phyloP scores from a whole-genome alignment of 2,888 invertebrate genomes.

The Helicoverpa assulta region DNA sequence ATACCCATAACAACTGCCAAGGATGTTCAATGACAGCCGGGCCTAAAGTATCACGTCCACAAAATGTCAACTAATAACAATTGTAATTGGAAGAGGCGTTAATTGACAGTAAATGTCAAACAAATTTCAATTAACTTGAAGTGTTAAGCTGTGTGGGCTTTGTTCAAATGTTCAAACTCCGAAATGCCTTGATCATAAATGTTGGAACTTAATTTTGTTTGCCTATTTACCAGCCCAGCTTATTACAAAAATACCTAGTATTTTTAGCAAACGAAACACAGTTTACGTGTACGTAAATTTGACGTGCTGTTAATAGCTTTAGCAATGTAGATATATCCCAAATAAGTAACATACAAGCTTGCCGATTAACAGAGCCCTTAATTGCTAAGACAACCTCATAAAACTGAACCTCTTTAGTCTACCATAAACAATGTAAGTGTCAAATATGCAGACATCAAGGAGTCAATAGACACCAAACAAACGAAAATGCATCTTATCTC shows the following conservation, averaged over 20 bases:
- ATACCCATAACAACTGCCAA: too few species aligned
- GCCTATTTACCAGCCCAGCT: not conserved
- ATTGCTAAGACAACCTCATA: constrained; percentile 62
- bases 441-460: constrained; percentile 55
- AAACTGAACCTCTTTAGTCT: constrained; percentile 63
- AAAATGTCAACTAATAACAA: constrained; percentile 20
- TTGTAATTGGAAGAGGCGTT: constrained; percentile 37
- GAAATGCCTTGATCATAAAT: not conserved
- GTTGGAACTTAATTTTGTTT: not conserved
- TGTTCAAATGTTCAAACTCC: not conserved
- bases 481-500: not conserved
- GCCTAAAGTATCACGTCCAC: not conserved
- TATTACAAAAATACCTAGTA: not conserved
- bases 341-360: constrained; percentile 20
- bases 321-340: constrained; percentile 40
- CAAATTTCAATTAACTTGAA: constrained; percentile 12
- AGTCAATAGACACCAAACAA: constrained; percentile 21
- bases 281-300: not conserved
- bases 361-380: constrained; percentile 35
- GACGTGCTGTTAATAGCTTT: constrained; percentile 4
- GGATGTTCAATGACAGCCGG: too few species aligned
- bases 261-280: not conserved
- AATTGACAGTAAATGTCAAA: constrained; percentile 29
- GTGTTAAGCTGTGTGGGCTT: not conserved
- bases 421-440: constrained; percentile 57